Evolutionary conservation across 2,888 invertebrate species (phyloP).

Genomic region (Drosophila yooni): DNA sequence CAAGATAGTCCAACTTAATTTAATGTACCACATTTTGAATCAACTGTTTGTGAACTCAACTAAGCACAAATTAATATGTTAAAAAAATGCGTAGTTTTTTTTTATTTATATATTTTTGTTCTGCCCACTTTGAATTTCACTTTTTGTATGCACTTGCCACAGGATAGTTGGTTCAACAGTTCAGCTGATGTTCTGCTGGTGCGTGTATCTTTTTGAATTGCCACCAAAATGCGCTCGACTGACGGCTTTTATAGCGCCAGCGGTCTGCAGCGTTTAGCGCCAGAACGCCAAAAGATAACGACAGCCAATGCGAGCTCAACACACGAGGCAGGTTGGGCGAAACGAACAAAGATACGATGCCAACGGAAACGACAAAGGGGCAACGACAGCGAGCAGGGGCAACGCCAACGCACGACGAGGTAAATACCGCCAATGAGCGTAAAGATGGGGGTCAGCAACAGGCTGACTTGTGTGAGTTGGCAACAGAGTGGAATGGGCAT

Average conservation of each 20-base stretch:
- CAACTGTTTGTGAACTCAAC: neutral
- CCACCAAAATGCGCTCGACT: conserved; percentile 69
- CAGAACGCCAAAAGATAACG: conserved; percentile 59
- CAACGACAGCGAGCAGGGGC: neutral
- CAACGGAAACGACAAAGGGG: conserved; percentile 10
- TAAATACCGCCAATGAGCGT: conserved; percentile 63
- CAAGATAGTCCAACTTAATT: conserved; percentile 65
- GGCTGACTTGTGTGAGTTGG: conserved; percentile 20
- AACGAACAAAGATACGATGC: conserved; percentile 48
- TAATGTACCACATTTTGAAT: conserved; percentile 65
- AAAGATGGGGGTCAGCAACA: conserved; percentile 63
- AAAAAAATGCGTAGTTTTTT: neutral
- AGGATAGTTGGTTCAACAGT: conserved; percentile 44
- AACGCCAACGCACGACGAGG: conserved; percentile 63
- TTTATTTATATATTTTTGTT: conserved; percentile 10
- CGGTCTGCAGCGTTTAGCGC: conserved; percentile 39
- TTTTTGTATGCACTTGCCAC: conserved; percentile 34
- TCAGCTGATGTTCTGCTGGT: conserved; percentile 3
- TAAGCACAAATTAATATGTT: conserved; percentile 22
- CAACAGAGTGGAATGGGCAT: neutral
- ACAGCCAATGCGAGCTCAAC: conserved; percentile 64
- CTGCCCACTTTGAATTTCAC: conserved; percentile 26
- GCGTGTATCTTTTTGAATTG: conserved; percentile 60
- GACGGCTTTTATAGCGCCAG: conserved; percentile 80
- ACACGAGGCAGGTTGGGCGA: conserved; percentile 26